These are phyloP conservation scores for Nephrocerus scutellatus DNA, from an alignment of 2,888 invertebrate genomes.

Conservation along the genomic window DNA sequence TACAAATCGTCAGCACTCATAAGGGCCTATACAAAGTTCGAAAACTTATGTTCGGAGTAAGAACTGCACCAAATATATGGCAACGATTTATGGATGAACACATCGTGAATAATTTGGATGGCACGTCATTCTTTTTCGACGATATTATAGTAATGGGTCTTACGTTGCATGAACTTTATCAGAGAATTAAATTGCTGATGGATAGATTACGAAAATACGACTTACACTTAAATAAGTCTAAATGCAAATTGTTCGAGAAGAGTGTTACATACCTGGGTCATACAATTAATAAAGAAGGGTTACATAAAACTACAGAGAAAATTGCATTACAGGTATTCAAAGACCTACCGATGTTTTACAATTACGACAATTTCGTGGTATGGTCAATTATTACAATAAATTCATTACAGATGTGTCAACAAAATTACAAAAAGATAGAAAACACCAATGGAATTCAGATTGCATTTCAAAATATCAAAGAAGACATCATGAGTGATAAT, in stretches of 20 bases:
- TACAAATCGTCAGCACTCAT: slow-evolving; percentile 10
- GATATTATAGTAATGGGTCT: slow-evolving; percentile 13
- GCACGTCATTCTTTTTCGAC: slow-evolving; percentile 13
- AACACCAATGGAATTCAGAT: slow-evolving; percentile 28
- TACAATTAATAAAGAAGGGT: slow-evolving; percentile 27
- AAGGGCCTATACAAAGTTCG: slow-evolving; percentile 17
- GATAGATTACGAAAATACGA: slow-evolving; percentile 8
- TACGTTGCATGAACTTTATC: slow-evolving; percentile 4
- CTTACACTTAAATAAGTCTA: slow-evolving; percentile 6
- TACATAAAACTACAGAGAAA: slow-evolving; percentile 27
- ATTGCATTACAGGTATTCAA: slow-evolving; percentile 13
- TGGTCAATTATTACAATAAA: slow-evolving; percentile 17
- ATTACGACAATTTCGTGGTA: slow-evolving; percentile 13
- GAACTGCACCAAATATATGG: slow-evolving; percentile 16
- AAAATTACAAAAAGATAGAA: slow-evolving; percentile 16
- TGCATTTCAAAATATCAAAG: slow-evolving; percentile 32
- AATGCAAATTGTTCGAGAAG: slow-evolving; percentile 8
- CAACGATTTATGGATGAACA: slow-evolving; percentile 19
- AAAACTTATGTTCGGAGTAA: slow-evolving; percentile 18
- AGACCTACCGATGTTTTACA: slow-evolving; percentile 21
- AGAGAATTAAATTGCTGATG: slow-evolving; percentile 14
- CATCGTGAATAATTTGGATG: slow-evolving; percentile 12
- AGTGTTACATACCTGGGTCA: slow-evolving; percentile 24
- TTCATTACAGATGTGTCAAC: slow-evolving; percentile 18
- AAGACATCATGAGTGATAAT: slow-evolving; percentile 21